Conservation (phyloP, 2,888 invertebrate genomes). For the Andrena bucephala region DNA sequence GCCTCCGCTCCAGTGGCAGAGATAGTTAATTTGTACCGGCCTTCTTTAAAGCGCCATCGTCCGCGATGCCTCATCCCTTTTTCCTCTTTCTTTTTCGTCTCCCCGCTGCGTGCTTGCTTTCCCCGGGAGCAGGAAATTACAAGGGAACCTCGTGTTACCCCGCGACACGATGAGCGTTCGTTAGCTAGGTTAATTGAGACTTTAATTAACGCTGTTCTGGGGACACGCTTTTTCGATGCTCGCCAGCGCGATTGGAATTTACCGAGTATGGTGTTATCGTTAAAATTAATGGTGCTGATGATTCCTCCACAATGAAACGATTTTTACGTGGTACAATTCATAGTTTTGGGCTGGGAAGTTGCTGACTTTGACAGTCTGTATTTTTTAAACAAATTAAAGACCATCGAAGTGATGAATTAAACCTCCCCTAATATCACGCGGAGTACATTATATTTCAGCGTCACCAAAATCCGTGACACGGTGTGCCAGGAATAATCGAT, state of each 20-base stretch:
- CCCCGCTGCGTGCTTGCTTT: not conserved
- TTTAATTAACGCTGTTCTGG: slow-evolving; percentile 43
- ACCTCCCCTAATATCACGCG: too few relatives aligned
- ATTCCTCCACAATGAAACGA: not conserved
- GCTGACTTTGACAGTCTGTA: not conserved
- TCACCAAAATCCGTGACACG: not conserved
- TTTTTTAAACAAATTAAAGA: not conserved
- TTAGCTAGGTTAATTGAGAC: slow-evolving; percentile 46
- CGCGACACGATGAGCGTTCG: slow-evolving; percentile 4
- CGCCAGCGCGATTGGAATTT: not conserved
- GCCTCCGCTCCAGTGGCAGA: slow-evolving; percentile 46
- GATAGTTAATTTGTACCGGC: slow-evolving; percentile 66
- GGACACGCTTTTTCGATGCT: slow-evolving; percentile 5
- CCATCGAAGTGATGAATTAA: too few relatives aligned
- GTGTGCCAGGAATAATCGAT: not conserved
- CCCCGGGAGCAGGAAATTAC: slow-evolving; percentile 30
- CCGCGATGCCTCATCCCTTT: slow-evolving; percentile 8
- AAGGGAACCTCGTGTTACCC: slow-evolving; percentile 12
- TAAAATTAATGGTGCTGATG: slow-evolving; percentile 3
- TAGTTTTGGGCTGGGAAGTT: not conserved
- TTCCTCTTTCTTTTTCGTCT: not conserved
- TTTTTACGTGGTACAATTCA: not conserved
- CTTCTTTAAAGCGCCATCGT: slow-evolving; percentile 36
- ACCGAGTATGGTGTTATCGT: slow-evolving; percentile 18
- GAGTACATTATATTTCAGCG: too few relatives aligned